These are phyloP conservation scores for Haliclystus octoradiatus DNA, from an alignment of 30 jellyfish, hydroid and myxozoan species.

Conservation along the genomic window DNA sequence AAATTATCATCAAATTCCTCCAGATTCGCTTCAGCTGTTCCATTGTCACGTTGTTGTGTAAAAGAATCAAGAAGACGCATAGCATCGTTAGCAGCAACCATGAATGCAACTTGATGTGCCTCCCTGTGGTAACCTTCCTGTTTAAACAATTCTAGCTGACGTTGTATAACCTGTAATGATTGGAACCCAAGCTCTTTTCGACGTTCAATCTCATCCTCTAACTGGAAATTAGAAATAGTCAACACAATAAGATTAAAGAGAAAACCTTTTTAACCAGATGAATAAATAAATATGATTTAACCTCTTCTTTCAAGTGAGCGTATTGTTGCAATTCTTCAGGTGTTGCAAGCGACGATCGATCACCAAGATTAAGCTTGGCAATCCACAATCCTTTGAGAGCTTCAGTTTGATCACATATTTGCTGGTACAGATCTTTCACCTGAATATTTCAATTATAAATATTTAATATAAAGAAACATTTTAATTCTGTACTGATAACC, in stretches of 20 bases:
- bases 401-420: conserved; percentile 69
- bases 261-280: background rate
- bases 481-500: too few relatives aligned
- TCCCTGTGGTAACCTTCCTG: conserved; percentile 57
- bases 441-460: background rate
- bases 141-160: conserved; percentile 47
- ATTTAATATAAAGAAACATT: too few relatives aligned
- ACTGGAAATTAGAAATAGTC: conserved; percentile 16
- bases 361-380: conserved; percentile 72
- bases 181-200: conserved; percentile 68
- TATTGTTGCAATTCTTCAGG: conserved; percentile 56
- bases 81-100: conserved; percentile 75
- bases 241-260: background rate
- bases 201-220: conserved; percentile 74
- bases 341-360: conserved; percentile 76
- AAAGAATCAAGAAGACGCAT: conserved; percentile 54
- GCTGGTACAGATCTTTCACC: conserved; percentile 88
- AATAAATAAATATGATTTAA: conserved; percentile 1
- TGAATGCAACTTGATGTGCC: conserved; percentile 75
- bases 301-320: conserved; percentile 47
- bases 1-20: conserved; percentile 66
- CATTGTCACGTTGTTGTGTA: conserved; percentile 38
- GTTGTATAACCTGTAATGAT: conserved; percentile 25
- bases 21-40: conserved; percentile 21
- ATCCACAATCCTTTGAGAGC: conserved; percentile 91